These are phyloP conservation scores for Bagarius yarrelli DNA, from an alignment of 2,113 vertebrate genomes.

Conservation along the genomic window DNA sequence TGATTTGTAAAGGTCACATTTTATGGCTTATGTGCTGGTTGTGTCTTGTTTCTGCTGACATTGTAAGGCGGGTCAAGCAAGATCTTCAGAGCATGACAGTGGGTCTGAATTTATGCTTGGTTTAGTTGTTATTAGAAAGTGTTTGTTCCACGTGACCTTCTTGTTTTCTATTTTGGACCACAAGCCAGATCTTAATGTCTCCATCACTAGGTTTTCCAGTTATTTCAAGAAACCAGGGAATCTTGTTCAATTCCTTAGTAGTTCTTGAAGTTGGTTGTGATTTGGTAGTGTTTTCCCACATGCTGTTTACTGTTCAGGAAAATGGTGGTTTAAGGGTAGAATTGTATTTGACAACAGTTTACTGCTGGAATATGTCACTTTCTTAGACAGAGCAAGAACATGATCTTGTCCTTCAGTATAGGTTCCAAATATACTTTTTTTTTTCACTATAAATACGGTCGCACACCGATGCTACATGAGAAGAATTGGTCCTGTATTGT, in stretches of 20 bases:
- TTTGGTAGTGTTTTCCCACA: too few relatives aligned
- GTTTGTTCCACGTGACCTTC: background rate
- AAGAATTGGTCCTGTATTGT: background rate
- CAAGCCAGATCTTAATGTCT: background rate
- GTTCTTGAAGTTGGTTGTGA: too few relatives aligned
- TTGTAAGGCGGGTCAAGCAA: background rate
- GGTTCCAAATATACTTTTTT: background rate
- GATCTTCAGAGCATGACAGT: background rate
- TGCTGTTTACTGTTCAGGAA: too few relatives aligned
- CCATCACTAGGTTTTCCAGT: background rate
- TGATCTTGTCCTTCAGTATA: too few relatives aligned
- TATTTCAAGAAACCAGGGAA: too few relatives aligned
- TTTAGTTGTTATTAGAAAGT: background rate
- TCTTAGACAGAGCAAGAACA: background rate
- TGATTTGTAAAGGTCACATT: constrained; percentile 19
- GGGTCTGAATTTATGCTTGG: constrained; percentile 1
- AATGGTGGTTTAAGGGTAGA: background rate
- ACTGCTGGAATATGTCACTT: background rate
- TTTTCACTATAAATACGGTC: background rate
- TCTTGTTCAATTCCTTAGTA: too few relatives aligned
- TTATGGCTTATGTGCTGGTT: background rate
- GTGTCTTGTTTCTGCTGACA: background rate
- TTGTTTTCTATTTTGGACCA: background rate
- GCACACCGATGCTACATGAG: background rate
- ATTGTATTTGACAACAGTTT: background rate